Evolutionary conservation across 92 coral and sea anemone genomes (phyloP).

Genomic region (Zoanthus solanderi): DNA sequence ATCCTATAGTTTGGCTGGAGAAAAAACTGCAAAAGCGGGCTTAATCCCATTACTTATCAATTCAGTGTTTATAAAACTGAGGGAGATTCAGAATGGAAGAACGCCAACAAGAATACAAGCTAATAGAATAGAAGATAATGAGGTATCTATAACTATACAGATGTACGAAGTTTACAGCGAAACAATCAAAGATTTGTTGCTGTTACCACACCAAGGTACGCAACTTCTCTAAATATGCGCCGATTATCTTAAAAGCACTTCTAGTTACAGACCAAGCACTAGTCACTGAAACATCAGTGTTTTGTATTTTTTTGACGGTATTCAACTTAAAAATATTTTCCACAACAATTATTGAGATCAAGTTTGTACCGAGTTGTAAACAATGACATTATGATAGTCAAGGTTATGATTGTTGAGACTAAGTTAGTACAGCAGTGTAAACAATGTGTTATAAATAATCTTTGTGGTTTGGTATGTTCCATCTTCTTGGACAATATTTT

Average conservation of each 20-base stretch:
- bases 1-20: slow-evolving; percentile 85
- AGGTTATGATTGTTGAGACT: no score
- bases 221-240: neutral
- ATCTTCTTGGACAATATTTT: no score
- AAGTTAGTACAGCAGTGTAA: no score
- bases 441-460: no score
- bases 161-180: slow-evolving; percentile 81
- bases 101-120: slow-evolving; percentile 61
- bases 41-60: slow-evolving; percentile 77
- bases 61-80: slow-evolving; percentile 73
- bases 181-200: slow-evolving; percentile 72
- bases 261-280: neutral
- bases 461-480: no score
- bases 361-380: no score
- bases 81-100: slow-evolving; percentile 48
- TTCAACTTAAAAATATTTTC: no score
- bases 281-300: no score
- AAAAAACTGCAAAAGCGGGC: slow-evolving; percentile 84
- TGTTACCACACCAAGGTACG: slow-evolving; percentile 77
- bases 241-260: neutral
- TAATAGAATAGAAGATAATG: slow-evolving; percentile 41
- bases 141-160: slow-evolving; percentile 58
- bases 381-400: no score
- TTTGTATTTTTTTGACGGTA: no score
- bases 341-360: no score